Evolutionary conservation across 2,888 invertebrate genomes (phyloP), one percentile per base, ranked within the genome.

Genomic region (Ophion ellenae): DNA sequence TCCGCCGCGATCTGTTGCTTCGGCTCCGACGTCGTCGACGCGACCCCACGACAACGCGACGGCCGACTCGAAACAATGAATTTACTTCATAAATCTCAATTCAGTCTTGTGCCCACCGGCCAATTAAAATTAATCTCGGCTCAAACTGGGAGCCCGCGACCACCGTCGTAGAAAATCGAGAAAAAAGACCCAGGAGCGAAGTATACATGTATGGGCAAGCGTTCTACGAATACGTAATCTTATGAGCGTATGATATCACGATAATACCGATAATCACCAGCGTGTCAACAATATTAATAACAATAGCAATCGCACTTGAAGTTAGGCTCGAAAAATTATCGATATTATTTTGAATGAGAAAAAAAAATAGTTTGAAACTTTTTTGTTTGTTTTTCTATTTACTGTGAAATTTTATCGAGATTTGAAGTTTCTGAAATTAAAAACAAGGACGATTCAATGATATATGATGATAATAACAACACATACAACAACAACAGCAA

Each of bases 41-140:
- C 80, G 66, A 59, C 61, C 59, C n/a, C 73, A 76, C 83, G 83
- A 80, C 88, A 87, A 85, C 87, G 82, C 88, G 87, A 85, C 87
- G 82, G 89, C 88, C 88, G 89, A 91, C 90, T 91, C 91, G 90
- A 92, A 93, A 93, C 93, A 93, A 93, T 93, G 93, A 93, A 93
- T 93, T 93, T 93, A 93, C 93, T 93, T 93, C 93, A 93, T 94
- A 93, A 94, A 94, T 94, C 93, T 93, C 92, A 93, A 94, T 94
- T 93, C 92, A 93, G 89, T 88, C 87, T 90, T 90, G 80, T 86
- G 90, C 89, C 91, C 90, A 90, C 90, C 89, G 89, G 89, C 91
- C 93, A 93, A 93, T 94, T 94, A 93, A 93, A 92, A 91, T 93
- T 92, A 92, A 93, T 93, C 91, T 91, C 90, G 81, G 80, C 86